A percentile compares a stretch with the other conserved stretches of the same genome.
Evolutionary conservation across 2,797 vertebrate genomes (phyloP).

Genomic region (Acrocephalus scirpaceus): DNA sequence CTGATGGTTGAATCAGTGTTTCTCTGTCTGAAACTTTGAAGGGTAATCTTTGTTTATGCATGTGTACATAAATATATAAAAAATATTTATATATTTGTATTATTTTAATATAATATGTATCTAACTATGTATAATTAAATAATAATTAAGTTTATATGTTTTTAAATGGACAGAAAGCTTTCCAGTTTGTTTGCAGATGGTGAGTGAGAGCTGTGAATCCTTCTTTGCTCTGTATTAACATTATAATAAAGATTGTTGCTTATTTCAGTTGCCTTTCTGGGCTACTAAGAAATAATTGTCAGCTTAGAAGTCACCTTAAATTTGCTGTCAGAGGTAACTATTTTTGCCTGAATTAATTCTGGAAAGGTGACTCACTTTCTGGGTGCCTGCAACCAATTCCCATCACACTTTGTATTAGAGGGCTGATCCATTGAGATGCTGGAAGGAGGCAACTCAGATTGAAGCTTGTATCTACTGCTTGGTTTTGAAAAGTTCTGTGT

Average conservation of each 20-base stretch:
- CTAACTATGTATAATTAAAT: background rate
- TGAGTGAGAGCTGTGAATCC: background rate
- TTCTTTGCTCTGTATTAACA: background rate
- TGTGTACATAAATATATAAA: background rate
- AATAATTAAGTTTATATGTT: background rate
- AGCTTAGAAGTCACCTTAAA: background rate
- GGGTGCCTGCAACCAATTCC: background rate
- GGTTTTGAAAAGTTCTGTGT: background rate
- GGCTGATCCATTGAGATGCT: background rate
- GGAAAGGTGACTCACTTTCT: background rate
- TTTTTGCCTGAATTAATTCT: background rate
- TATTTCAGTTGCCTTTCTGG: background rate
- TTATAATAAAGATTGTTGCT: background rate
- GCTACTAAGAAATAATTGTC: background rate
- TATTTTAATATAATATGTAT: background rate
- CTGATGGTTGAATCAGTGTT: background rate
- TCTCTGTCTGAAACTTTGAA: background rate
- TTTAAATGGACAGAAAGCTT: background rate
- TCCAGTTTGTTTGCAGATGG: background rate
- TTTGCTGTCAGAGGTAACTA: background rate
- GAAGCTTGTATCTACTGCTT: background rate
- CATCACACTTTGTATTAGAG: background rate
- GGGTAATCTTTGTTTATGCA: background rate
- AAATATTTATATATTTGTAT: background rate
- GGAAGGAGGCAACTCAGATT: background rate